Conservation (phyloP, 2,113 vertebrate species). For the Naja naja region DNA sequence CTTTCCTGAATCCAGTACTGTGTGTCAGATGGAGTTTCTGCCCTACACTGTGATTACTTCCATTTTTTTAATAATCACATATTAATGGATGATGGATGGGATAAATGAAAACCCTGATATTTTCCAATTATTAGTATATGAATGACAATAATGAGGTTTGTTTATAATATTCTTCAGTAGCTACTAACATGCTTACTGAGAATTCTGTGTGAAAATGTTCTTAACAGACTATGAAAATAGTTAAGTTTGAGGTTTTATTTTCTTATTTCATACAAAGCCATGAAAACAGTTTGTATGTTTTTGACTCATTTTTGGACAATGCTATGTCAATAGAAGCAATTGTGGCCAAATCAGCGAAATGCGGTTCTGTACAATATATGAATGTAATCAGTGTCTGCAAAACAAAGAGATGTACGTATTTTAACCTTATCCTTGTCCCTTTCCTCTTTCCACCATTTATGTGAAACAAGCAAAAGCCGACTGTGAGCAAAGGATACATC, state of each 20-base stretch:
- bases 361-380: neutral
- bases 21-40: neutral
- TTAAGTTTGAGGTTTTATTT: neutral
- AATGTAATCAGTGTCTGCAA: neutral
- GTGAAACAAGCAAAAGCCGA: constrained; percentile 53
- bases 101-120: neutral
- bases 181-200: neutral
- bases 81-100: neutral
- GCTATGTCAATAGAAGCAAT: neutral
- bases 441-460: neutral
- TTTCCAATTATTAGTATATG: neutral
- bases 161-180: neutral
- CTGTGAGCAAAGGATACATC: neutral
- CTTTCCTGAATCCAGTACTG: neutral
- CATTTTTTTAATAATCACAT: neutral
- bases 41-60: neutral
- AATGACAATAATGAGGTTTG: neutral
- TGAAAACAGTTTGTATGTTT: neutral
- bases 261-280: neutral
- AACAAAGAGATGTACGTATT: neutral
- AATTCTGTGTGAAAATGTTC: neutral
- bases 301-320: neutral
- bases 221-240: neutral
- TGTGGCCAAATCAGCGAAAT: neutral
- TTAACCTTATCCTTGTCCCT: neutral